Percentiles rank a stretch among this genome's conserved stretches.
These are phyloP conservation scores for Enteromius afrohamiltoni DNA, from an alignment of 2,797 vertebrate genomes.

Conservation along the genomic window DNA sequence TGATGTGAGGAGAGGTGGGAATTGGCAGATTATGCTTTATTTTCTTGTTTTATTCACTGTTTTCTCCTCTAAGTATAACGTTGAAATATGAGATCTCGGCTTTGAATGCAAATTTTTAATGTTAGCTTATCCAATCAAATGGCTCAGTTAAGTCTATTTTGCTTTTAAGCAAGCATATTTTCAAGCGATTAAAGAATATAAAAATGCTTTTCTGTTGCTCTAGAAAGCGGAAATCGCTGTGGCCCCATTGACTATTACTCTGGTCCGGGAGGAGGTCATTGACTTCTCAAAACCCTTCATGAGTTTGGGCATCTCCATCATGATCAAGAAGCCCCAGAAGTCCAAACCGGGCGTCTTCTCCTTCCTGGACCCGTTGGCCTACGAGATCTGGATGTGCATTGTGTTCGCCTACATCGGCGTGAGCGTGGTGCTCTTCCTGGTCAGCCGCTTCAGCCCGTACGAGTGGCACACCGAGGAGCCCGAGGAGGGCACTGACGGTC, in stretches of 20 bases:
- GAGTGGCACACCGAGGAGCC: conserved; percentile 99
- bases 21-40: conserved; percentile 44
- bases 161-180: conserved; percentile 2
- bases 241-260: conserved; percentile 96
- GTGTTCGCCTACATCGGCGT: conserved; percentile 99
- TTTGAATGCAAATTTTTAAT: conserved; percentile 19
- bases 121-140: conserved; percentile 11
- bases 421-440: conserved; percentile 98
- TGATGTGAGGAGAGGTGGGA: conserved; percentile 48
- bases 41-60: not conserved
- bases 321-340: conserved; percentile 99
- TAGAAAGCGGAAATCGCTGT: conserved; percentile 99
- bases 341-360: conserved; percentile 99
- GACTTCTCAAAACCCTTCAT: conserved; percentile 99
- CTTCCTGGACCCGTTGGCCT: conserved; percentile 97
- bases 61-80: conserved; percentile 18
- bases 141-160: conserved; percentile 10
- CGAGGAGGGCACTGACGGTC: conserved; percentile 92
- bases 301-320: conserved; percentile 99
- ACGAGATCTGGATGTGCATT: conserved; percentile 99
- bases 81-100: conserved; percentile 17
- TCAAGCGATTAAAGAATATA: not conserved
- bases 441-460: conserved; percentile 98
- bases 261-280: conserved; percentile 98
- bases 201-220: conserved; percentile 50